These are phyloP conservation scores for Aspidoscelis tigris DNA, from an alignment of 2,113 vertebrate species.

Conservation along the genomic window DNA sequence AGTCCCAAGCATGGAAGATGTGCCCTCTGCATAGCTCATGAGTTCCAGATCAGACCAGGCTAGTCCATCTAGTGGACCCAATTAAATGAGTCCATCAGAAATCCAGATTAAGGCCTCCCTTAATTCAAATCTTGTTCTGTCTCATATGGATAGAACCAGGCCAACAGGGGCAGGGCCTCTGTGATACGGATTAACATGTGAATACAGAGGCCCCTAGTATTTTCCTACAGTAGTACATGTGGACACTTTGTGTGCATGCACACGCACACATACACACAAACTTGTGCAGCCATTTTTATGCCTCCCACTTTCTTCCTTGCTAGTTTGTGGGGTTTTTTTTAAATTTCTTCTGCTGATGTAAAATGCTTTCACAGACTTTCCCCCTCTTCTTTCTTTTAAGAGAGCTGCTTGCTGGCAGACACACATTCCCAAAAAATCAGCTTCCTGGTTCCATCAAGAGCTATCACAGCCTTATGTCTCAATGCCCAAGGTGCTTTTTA, in stretches of 20 bases:
- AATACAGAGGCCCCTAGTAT: not conserved
- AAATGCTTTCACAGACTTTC: constrained; percentile 40
- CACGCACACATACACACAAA: not conserved
- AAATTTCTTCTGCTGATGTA: constrained; percentile 32
- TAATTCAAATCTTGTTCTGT: no score
- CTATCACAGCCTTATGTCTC: constrained; percentile 62
- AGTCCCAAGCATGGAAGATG: no score
- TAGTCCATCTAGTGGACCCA: no score
- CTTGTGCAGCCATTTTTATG: constrained; percentile 39
- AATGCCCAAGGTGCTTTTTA: constrained; percentile 59
- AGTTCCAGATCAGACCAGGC: no score
- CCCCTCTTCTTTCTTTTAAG: constrained; percentile 31
- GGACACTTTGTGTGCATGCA: constrained; percentile 20
- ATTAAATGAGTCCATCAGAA: no score
- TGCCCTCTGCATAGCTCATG: no score
- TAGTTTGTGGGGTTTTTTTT: constrained; percentile 24
- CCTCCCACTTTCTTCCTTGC: constrained; percentile 1
- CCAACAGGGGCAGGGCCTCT: no score
- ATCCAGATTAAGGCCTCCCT: no score
- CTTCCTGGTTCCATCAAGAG: constrained; percentile 60
- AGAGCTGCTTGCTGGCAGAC: constrained; percentile 35
- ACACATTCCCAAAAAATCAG: constrained; percentile 7
- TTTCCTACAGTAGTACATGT: constrained; percentile 21
- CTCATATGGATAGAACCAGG: no score
- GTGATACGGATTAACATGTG: no score